These are phyloP conservation scores for Cryptomyrus ogoouensis DNA, from an alignment of 2,113 vertebrate species.

Conservation along the genomic window DNA sequence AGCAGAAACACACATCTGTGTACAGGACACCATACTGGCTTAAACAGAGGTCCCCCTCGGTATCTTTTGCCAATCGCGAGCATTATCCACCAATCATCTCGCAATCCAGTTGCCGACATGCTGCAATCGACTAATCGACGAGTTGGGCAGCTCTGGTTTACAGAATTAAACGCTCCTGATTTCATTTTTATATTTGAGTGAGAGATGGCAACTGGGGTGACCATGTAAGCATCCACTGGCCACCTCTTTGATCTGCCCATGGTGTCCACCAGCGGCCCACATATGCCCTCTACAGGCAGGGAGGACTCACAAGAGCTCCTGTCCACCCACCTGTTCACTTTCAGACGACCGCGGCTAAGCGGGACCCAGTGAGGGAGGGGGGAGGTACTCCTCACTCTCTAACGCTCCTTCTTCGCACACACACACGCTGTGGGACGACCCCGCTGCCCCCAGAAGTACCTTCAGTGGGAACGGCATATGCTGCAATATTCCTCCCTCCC, in stretches of 20 bases:
- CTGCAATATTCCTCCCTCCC: not conserved
- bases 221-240: not conserved
- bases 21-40: not conserved
- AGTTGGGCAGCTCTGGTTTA: not conserved
- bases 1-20: not conserved
- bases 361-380: not conserved
- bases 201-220: not conserved
- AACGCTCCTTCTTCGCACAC: not conserved
- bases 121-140: not conserved
- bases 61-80: not conserved
- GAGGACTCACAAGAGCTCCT: not conserved
- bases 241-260: not conserved
- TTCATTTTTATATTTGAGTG: not conserved
- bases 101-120: not conserved
- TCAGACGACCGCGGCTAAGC: not conserved
- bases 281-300: not conserved
- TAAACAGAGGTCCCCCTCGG: not conserved
- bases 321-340: not conserved
- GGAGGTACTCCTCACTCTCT: not conserved
- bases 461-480: not conserved
- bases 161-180: not conserved
- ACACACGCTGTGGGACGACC: not conserved
- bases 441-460: not conserved
- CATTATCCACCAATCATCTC: not conserved
- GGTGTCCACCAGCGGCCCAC: not conserved